Evolutionary conservation across 2,888 invertebrate species (phyloP).

Genomic region (Cynaeus angustus): DNA sequence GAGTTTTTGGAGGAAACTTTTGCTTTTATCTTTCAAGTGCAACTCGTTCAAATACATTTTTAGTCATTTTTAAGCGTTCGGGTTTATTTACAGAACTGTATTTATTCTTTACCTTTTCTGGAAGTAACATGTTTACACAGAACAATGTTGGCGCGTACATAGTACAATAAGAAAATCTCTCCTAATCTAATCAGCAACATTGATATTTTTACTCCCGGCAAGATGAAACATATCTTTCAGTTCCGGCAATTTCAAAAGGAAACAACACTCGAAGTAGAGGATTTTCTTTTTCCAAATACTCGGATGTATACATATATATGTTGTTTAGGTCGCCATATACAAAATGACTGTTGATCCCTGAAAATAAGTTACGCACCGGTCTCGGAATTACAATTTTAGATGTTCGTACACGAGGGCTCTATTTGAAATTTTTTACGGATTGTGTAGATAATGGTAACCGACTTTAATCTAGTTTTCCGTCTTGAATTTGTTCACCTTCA

Average conservation of each 20-base stretch:
- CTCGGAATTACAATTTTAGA: slow-evolving; percentile 24
- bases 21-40: too few species aligned
- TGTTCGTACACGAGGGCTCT: slow-evolving; percentile 1
- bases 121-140: too few species aligned
- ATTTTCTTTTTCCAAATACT: slow-evolving; percentile 21
- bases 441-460: slow-evolving; percentile 6
- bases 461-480: slow-evolving; percentile 8
- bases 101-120: too few species aligned
- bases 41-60: too few species aligned
- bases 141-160: too few species aligned
- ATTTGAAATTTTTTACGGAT: slow-evolving; percentile 15
- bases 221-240: slow-evolving; percentile 24
- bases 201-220: too few species aligned
- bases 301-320: slow-evolving; percentile 21
- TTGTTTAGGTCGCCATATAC: slow-evolving; percentile 30
- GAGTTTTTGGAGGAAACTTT: too few species aligned
- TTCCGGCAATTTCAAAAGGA: slow-evolving; percentile 22
- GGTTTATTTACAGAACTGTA: too few species aligned
- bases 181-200: slow-evolving; percentile 14
- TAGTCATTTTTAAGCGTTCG: too few species aligned
- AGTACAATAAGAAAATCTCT: too few species aligned
- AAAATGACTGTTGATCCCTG: slow-evolving; percentile 35
- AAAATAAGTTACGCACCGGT: slow-evolving; percentile 22
- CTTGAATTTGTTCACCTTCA: slow-evolving; percentile 27
- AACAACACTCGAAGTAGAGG: slow-evolving; percentile 25